Base-by-base conservation (phyloP, 2,888 invertebrate species). In the Zelleria hepariella region DNA sequence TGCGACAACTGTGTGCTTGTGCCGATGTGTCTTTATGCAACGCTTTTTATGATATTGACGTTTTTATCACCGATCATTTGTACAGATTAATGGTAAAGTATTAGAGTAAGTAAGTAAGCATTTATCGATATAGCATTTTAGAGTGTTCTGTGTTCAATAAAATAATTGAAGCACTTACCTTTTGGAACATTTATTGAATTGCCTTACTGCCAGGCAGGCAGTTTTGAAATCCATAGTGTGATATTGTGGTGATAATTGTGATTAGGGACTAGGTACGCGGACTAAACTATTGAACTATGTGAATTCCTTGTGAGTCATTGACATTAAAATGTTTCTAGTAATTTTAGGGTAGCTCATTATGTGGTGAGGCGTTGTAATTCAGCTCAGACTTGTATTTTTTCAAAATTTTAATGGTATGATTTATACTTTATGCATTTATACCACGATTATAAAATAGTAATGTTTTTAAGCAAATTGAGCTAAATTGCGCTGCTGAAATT, bases 21-120 rank as follows among this genome's bases (percentile, higher is more conserved):
- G 55, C 42, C 55, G 20, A 32, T 32, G 18, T 55, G 21, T 55
- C 27, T 54, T n/a, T n/a, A 26, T 54, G 15, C 8, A 51, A 21
- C 26, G 54, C 54, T 26, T 54, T 54, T 51, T 10, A 54, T 27
- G 10, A 26, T 55, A 20, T 27, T 55, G 55, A 55, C 55, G 32
- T 25, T 10, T 26, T 32, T 18, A 27, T 18, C 55, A 21, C 20
- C 55, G 2, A 55, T 20, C 32, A 55, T 20, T 27, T 55, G 27
- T 55, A 55, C 55, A 27, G 55, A 55, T 55, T 53, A 24, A 55
- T 55, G 10, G 55, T 32, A 55, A 32, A 8, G 10, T 21, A 21
- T 20, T 55, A 25, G 24, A n/a, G 18, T 24, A 5, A 25, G 25
- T 51, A 20, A 21, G 23, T 49, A 49, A 49, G 21, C 21, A 49